Conservation (phyloP, 2,888 invertebrate genomes). For the Lasioglossum marginatum region DNA sequence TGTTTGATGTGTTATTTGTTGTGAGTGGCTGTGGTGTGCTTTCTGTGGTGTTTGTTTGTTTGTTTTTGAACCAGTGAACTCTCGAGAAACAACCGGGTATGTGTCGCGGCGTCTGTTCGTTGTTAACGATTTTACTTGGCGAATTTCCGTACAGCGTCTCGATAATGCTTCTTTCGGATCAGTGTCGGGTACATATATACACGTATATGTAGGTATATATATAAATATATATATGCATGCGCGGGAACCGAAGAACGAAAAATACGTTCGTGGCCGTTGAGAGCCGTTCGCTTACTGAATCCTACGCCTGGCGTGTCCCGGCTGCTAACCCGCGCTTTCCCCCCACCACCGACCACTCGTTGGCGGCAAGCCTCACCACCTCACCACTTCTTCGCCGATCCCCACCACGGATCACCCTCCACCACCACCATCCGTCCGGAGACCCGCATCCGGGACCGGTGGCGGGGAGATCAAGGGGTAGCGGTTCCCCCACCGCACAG, state of each 20-base stretch:
- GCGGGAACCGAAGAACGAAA: conserved; percentile 75
- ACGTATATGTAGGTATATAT: conserved; percentile 31
- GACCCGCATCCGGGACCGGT: conserved; percentile 67
- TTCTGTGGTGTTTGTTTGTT: conserved; percentile 6
- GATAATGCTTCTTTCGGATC: conserved; percentile 68
- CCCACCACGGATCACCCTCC: conserved; percentile 44
- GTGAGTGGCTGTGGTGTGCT: conserved; percentile 1
- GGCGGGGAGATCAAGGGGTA: conserved; percentile 59
- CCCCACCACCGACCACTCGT: conserved; percentile 66
- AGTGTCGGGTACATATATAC: conserved; percentile 69
- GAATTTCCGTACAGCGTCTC: conserved; percentile 66
- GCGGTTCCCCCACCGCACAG: conserved; percentile 44
- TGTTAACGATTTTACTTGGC: conserved; percentile 47
- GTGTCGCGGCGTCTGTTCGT: conserved; percentile 64
- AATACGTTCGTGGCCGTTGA: conserved; percentile 78
- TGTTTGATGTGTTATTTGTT: background rate
- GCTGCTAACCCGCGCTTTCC: conserved; percentile 83
- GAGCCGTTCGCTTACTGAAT: conserved; percentile 83
- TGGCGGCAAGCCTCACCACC: conserved; percentile 69
- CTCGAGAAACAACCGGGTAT: conserved; percentile 48
- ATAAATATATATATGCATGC: conserved; percentile 69
- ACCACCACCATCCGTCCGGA: conserved; percentile 14
- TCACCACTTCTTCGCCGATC: conserved; percentile 45
- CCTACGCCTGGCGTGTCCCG: conserved; percentile 78
- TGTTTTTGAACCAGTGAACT: conserved; percentile 44